Percentiles rank a stretch among this genome's conserved stretches.
These are phyloP conservation scores for Apodemus sylvaticus DNA, from an alignment of 2,113 vertebrate genomes.

Conservation along the genomic window DNA sequence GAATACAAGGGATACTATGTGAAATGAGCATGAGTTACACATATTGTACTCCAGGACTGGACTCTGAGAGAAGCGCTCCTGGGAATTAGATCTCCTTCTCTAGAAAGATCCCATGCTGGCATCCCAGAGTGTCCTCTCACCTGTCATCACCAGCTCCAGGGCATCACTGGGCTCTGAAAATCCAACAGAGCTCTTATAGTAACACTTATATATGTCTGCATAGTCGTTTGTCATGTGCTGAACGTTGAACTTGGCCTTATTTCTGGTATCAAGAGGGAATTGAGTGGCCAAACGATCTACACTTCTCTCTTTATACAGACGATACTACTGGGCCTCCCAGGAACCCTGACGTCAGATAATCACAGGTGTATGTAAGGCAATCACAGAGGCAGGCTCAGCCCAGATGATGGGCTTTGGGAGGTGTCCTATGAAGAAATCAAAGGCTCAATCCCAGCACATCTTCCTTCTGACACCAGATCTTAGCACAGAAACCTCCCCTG, in stretches of 20 bases:
- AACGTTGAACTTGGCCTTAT: neutral
- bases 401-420: neutral
- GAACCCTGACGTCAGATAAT: neutral
- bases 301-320: neutral
- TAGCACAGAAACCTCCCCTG: neutral
- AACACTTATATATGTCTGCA: neutral
- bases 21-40: no score
- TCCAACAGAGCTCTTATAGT: rapidly evolving
- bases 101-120: no score
- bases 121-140: neutral
- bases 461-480: neutral
- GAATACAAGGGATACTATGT: neutral
- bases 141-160: neutral
- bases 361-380: rapidly evolving
- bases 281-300: neutral
- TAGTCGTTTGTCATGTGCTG: rapidly evolving
- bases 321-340: neutral
- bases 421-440: neutral
- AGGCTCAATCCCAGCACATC: neutral
- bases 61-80: neutral
- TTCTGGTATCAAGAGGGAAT: rapidly evolving
- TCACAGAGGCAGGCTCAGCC: neutral
- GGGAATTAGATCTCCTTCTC: neutral
- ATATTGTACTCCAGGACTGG: rapidly evolving
- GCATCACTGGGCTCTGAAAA: neutral